phyloP scores from a whole-genome alignment of 2,888 invertebrate species.

The Teleiodes luculella region DNA sequence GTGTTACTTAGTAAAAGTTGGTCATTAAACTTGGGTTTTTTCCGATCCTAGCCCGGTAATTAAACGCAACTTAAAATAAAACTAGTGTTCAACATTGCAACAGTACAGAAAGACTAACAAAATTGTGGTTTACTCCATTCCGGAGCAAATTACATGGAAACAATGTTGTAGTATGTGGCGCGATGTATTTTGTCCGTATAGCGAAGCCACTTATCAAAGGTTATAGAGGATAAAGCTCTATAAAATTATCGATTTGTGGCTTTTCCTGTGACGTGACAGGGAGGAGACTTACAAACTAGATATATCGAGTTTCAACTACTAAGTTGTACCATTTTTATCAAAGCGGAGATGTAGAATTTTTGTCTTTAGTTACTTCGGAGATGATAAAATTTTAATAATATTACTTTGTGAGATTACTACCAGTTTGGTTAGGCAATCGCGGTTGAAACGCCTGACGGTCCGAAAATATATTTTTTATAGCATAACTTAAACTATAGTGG shows the following conservation, averaged over 20 bases:
- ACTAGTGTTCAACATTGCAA: neutral
- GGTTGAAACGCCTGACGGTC: no score
- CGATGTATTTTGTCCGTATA: neutral
- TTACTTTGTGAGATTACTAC: no score
- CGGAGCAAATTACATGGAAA: neutral
- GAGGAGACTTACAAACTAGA: neutral
- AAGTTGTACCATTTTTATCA: no score
- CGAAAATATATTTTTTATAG: no score
- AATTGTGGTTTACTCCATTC: neutral
- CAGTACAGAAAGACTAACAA: neutral
- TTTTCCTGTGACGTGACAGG: constrained; percentile 11
- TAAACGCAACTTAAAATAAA: neutral
- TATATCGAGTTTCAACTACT: neutral
- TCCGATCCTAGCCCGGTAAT: no score
- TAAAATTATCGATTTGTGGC: constrained; percentile 13
- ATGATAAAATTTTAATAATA: no score
- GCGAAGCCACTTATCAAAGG: neutral
- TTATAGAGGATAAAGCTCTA: constrained; percentile 3
- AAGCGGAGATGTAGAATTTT: no score
- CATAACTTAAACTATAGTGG: no score
- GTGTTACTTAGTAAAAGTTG: no score
- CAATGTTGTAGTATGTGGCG: neutral
- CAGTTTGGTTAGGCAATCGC: no score
- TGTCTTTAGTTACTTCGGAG: no score
- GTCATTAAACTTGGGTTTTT: no score